Conservation (phyloP, 1,140 invertebrate species). For the Sweltsa coloradensis region DNA sequence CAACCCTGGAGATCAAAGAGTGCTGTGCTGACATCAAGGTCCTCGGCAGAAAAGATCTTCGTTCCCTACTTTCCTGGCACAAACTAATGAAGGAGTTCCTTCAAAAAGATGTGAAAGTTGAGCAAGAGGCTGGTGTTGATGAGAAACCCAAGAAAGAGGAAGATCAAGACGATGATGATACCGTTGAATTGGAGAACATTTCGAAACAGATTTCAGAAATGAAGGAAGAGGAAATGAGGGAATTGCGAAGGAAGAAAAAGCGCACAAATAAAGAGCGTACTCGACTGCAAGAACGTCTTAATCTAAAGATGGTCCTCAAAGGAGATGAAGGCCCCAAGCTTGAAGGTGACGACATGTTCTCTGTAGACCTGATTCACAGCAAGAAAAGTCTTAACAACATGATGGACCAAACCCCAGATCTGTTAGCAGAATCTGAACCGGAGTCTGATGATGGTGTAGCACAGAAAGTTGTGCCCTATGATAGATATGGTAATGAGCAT, state of each 20-base stretch:
- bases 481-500: slow-evolving; percentile 47
- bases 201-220: slow-evolving; percentile 46
- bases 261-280: slow-evolving; percentile 72
- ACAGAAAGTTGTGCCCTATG: slow-evolving; percentile 46
- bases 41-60: slow-evolving; percentile 83
- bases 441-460: slow-evolving; percentile 46
- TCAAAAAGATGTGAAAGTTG: slow-evolving; percentile 18
- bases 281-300: slow-evolving; percentile 80
- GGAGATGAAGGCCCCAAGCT: slow-evolving; percentile 74
- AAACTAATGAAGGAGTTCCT: no score
- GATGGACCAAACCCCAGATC: slow-evolving; percentile 54
- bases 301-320: slow-evolving; percentile 90
- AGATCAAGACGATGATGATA: slow-evolving; percentile 52
- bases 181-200: slow-evolving; percentile 53
- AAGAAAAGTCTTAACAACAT: slow-evolving; percentile 41
- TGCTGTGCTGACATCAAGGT: slow-evolving; percentile 97
- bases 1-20: slow-evolving; percentile 83
- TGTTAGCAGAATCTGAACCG: slow-evolving; percentile 48
- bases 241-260: slow-evolving; percentile 74
- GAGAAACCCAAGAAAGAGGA: slow-evolving; percentile 31
- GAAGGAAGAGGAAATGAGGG: slow-evolving; percentile 50
- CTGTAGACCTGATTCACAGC: slow-evolving; percentile 48
- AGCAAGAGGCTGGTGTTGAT: no score
- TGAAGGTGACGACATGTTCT: slow-evolving; percentile 64
- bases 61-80: slow-evolving; percentile 66